Evolutionary conservation across 1,140 invertebrate genomes (phyloP), one percentile per base, ranked within the genome.

Genomic region (Leptinotarsa defecta): DNA sequence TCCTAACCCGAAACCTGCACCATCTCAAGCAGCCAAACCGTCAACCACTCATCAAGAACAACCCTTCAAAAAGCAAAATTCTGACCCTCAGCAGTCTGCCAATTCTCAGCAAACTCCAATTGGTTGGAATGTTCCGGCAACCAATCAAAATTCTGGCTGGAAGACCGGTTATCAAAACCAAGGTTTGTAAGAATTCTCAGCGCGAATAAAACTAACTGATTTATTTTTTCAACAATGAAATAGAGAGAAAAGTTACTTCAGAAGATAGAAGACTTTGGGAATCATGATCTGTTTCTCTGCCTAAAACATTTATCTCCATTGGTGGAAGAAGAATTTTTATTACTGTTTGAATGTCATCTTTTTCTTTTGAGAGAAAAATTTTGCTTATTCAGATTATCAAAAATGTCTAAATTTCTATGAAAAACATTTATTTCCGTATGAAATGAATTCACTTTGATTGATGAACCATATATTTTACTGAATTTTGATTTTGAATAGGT

Each of bases 71-170:
- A 79, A 79, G 61, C 73, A 79, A 57, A 65, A 20, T 8, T 48
- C 77, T 13, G 65, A 76, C 48, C 27, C 70, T 1, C 77, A 78
- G 27, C 77, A 78, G 15, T 73, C 72, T 22, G 63, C 57, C 57
- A 71, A 73, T 62, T 27, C 15, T 13, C 73, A 74, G 61, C 74
- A 75, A 11, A 71, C 52, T 2, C 75, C 68, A 17, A 72, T 75
- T 19, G 77, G 77, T 65, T 79, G 77, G 77, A 76, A 79, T 65
- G 77, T 78, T 5, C 48, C 34, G n/a, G 76, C 68, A 19, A 68
- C 22, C 72, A 76, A 71, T 48, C 27, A 27, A 15, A 73, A 34
- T 19, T 65, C 61, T 13, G 75, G 71, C 4, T 76, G 73, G 73
- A 78, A 76, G 71, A 74, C 68, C 49, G 77, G 77, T 62, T 78